Percentiles rank a stretch among this genome's conserved stretches.
These are phyloP conservation scores for Dreissena rostriformis DNA, from an alignment of 1,140 invertebrate genomes.

Conservation along the genomic window DNA sequence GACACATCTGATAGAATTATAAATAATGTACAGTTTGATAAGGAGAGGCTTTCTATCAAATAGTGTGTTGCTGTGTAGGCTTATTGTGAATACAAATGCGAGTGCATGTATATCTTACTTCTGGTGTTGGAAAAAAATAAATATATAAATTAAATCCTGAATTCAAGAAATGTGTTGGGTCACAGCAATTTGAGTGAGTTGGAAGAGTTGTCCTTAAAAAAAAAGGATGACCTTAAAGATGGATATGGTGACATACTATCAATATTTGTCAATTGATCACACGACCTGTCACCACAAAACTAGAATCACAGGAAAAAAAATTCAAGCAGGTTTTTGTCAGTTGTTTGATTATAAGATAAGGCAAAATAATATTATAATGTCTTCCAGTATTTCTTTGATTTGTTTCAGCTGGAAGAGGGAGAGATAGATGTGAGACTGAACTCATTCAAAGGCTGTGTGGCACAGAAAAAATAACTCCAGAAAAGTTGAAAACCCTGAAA, in stretches of 20 bases:
- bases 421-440: slow-evolving; percentile 73
- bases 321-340: too few species aligned
- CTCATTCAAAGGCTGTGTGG: slow-evolving; percentile 73
- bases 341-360: too few species aligned
- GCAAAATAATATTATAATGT: too few species aligned
- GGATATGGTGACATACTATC: too few species aligned
- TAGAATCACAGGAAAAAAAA: too few species aligned
- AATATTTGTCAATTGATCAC: too few species aligned
- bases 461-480: slow-evolving; percentile 45
- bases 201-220: too few species aligned
- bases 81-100: neutral
- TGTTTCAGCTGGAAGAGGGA: slow-evolving; percentile 70
- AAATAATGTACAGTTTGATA: neutral
- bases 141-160: neutral
- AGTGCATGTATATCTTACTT: neutral
- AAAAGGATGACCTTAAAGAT: too few species aligned
- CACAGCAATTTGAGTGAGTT: too few species aligned
- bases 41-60: neutral
- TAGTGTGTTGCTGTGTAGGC: neutral
- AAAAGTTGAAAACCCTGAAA: too few species aligned
- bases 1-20: neutral
- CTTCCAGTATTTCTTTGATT: neutral
- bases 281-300: too few species aligned
- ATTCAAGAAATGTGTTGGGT: neutral
- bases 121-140: neutral